Conservation (phyloP, 92 coral and sea anemone species). For the Plumapathes pennacea region DNA sequence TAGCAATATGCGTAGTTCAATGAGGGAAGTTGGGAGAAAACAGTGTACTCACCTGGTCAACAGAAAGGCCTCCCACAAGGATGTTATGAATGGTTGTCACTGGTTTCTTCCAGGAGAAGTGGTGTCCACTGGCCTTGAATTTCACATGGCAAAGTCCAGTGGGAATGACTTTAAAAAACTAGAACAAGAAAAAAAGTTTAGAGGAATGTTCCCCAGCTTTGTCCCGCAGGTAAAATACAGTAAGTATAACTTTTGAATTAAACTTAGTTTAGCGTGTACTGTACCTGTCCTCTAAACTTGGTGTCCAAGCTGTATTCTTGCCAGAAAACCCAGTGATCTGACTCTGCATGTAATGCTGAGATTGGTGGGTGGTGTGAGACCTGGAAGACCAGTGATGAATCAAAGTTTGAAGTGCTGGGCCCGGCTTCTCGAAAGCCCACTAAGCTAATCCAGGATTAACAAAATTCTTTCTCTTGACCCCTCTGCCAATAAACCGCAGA, state of each 20-base stretch:
- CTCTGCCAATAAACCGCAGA: too few species aligned
- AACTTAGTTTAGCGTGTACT: background rate
- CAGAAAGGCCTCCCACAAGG: slow-evolving; percentile 88
- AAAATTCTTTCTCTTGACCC: too few species aligned
- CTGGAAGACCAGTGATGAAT: too few species aligned
- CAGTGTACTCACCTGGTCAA: slow-evolving; percentile 82
- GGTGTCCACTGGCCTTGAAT: slow-evolving; percentile 90
- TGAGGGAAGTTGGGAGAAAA: too few species aligned
- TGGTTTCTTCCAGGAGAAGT: slow-evolving; percentile 94
- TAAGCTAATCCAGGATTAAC: too few species aligned
- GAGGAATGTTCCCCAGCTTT: background rate
- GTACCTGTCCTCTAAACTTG: slow-evolving; percentile 95
- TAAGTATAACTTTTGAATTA: background rate
- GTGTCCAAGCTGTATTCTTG: slow-evolving; percentile 95
- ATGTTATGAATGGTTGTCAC: slow-evolving; percentile 92
- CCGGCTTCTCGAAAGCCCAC: too few species aligned
- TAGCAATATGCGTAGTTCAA: too few species aligned
- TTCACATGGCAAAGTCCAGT: slow-evolving; percentile 93
- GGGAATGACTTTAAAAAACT: slow-evolving; percentile 91
- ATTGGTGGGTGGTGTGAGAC: slow-evolving; percentile 99
- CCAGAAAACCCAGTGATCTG: slow-evolving; percentile 98
- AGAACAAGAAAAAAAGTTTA: background rate
- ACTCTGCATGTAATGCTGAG: slow-evolving; percentile 96
- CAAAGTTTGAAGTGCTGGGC: too few species aligned
- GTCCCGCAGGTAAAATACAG: background rate